Conservation (phyloP, 2,888 invertebrate genomes). For the Aphidius colemani region DNA sequence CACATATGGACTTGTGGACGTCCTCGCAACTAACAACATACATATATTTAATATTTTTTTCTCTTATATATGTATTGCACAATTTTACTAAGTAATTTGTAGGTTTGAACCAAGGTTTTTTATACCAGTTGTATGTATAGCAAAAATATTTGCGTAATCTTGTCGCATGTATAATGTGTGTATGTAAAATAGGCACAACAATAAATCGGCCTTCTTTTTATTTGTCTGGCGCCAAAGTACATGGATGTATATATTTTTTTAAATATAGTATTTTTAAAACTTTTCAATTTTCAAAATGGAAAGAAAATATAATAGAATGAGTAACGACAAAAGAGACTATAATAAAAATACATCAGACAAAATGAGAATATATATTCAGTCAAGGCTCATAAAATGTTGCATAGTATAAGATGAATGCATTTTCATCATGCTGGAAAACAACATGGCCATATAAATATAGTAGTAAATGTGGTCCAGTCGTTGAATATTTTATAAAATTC, state of each 20-base stretch:
- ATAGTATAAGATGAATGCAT: slow-evolving; percentile 46
- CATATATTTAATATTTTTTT: background rate
- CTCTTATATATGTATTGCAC: slow-evolving; percentile 24
- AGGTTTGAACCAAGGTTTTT: background rate
- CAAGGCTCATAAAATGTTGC: slow-evolving; percentile 41
- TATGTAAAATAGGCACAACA: slow-evolving; percentile 44
- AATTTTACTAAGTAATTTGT: slow-evolving; percentile 30
- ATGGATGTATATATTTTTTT: slow-evolving; percentile 4
- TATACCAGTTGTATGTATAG: slow-evolving; percentile 15
- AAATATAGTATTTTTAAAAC: background rate
- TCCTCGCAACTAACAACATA: background rate
- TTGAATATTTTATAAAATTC: slow-evolving; percentile 32
- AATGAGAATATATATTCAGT: slow-evolving; percentile 15
- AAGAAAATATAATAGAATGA: too few relatives aligned
- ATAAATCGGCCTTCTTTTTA: slow-evolving; percentile 50
- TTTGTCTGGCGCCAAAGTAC: slow-evolving; percentile 38
- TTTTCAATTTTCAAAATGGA: background rate
- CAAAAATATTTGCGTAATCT: slow-evolving; percentile 48
- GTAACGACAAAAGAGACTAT: too few relatives aligned
- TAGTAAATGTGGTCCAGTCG: slow-evolving; percentile 21
- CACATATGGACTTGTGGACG: background rate
- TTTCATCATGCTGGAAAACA: slow-evolving; percentile 40
- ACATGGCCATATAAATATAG: slow-evolving; percentile 26
- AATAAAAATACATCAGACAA: too few relatives aligned
- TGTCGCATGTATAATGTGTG: slow-evolving; percentile 35